These are phyloP conservation scores for Neocrepidodera transversa DNA, from an alignment of 2,888 invertebrate species.

Conservation along the genomic window DNA sequence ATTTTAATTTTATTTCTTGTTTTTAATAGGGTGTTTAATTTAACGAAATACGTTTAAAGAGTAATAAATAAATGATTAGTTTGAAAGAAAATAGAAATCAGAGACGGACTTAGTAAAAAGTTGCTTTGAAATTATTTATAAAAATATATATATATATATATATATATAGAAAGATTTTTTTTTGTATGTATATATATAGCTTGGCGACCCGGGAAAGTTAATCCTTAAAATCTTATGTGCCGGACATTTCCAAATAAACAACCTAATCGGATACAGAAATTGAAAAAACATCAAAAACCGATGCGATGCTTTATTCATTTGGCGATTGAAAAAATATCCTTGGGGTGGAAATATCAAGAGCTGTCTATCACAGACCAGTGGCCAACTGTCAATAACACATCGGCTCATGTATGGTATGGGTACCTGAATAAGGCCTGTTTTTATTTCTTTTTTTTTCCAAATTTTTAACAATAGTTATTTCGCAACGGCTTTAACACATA, in stretches of 20 bases:
- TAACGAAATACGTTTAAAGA: background rate
- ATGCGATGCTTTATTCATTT: constrained; percentile 50
- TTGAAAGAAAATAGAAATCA: too few species aligned
- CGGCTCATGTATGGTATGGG: constrained; percentile 21
- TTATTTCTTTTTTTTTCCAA: constrained; percentile 13
- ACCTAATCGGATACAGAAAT: constrained; percentile 57
- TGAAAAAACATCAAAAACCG: constrained; percentile 56
- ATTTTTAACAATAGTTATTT: constrained; percentile 15
- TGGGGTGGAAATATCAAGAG: constrained; percentile 47
- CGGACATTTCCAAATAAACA: constrained; percentile 54
- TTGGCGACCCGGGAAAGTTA: constrained; percentile 24
- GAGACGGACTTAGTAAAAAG: too few species aligned
- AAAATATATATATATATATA: too few species aligned
- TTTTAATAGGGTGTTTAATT: background rate
- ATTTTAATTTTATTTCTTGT: constrained; percentile 12
- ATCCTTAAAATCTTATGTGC: constrained; percentile 44
- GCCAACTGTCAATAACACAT: constrained; percentile 52
- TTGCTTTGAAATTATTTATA: too few species aligned
- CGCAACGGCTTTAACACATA: constrained; percentile 8
- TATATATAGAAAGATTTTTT: too few species aligned
- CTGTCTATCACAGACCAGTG: constrained; percentile 53
- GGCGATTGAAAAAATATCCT: constrained; percentile 48
- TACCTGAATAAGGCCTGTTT: constrained; percentile 30
- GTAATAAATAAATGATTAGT: too few species aligned
- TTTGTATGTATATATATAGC: too few species aligned